These are phyloP conservation scores for Samia ricini DNA, from an alignment of 1,140 invertebrate species.

Conservation along the genomic window DNA sequence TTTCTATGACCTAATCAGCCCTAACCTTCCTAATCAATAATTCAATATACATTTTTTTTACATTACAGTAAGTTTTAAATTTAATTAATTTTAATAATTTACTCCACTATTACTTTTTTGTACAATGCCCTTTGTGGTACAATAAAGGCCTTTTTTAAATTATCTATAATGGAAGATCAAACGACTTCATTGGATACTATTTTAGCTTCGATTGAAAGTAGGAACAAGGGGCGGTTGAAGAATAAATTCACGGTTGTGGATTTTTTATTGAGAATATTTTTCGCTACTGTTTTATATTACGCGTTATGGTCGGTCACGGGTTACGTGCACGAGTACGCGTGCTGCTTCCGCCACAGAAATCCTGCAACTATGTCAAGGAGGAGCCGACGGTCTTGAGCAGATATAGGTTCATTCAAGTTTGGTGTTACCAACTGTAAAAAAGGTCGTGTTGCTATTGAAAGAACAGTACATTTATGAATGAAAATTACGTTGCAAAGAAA, in stretches of 20 bases:
- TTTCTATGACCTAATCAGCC: constrained; percentile 45
- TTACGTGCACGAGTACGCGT: constrained; percentile 29
- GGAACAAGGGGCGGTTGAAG: not conserved
- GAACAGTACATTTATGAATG: no score
- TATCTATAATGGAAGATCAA: not conserved
- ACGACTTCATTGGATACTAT: not conserved
- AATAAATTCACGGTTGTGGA: constrained; percentile 12
- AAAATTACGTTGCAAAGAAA: no score
- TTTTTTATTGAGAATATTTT: constrained; percentile 32
- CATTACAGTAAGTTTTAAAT: not conserved
- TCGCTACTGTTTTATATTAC: constrained; percentile 35
- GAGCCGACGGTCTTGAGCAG: not conserved
- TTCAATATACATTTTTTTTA: not conserved
- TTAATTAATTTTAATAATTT: no score
- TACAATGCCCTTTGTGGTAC: no score
- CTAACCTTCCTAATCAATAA: constrained; percentile 20
- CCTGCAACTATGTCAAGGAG: not conserved
- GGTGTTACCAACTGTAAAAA: no score
- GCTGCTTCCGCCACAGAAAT: not conserved
- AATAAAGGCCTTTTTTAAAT: not conserved
- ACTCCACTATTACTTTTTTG: no score
- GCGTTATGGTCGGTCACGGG: constrained; percentile 23
- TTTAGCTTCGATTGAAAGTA: not conserved
- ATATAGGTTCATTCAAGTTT: no score
- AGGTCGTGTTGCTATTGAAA: no score